Percentiles rank a stretch among this genome's conserved stretches.
Conservation (phyloP, 2,888 invertebrate genomes). For the Andrena dorsata region DNA sequence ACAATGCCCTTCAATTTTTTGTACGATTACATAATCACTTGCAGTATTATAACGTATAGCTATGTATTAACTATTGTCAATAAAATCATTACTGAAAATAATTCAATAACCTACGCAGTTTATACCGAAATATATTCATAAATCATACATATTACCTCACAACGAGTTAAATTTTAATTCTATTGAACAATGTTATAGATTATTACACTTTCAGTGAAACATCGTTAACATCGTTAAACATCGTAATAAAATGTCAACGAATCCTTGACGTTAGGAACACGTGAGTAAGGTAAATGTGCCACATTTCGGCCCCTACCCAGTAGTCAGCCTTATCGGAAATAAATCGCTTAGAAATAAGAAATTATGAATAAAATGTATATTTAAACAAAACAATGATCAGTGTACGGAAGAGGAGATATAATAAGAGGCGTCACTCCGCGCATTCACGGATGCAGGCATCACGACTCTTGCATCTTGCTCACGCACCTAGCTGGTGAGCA, state of each 20-base stretch:
- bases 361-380: too few species aligned
- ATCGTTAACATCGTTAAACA: too few species aligned
- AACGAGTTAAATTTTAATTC: not conserved
- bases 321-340: too few species aligned
- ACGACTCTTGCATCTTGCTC: too few species aligned
- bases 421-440: too few species aligned
- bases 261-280: not conserved
- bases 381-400: too few species aligned
- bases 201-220: not conserved
- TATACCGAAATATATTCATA: not conserved
- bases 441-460: too few species aligned
- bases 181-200: not conserved
- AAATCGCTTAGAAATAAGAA: too few species aligned
- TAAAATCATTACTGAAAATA: not conserved
- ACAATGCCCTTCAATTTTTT: conserved; percentile 6
- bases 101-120: conserved; percentile 21
- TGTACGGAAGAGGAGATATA: too few species aligned
- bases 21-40: conserved; percentile 32
- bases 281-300: not conserved
- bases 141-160: not conserved
- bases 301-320: too few species aligned
- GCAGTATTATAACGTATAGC: conserved; percentile 11
- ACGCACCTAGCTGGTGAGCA: too few species aligned
- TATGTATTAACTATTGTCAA: conserved; percentile 14
- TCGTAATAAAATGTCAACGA: not conserved